These are phyloP conservation scores for Hirundo rustica DNA, from an alignment of 2,797 vertebrate species.

Conservation along the genomic window DNA sequence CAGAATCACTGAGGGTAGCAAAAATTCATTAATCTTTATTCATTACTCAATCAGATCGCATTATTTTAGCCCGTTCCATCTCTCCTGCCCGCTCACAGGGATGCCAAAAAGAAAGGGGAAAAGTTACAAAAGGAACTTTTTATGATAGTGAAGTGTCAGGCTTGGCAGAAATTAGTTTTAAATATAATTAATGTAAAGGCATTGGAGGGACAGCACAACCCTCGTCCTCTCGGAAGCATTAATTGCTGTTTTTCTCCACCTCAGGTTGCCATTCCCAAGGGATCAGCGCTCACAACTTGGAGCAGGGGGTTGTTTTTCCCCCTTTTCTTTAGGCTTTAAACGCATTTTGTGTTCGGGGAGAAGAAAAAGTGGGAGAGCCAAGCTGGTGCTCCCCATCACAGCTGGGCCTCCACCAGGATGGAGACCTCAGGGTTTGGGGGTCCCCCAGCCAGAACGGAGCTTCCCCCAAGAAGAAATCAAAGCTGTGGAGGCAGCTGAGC, in stretches of 20 bases:
- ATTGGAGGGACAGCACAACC: not conserved
- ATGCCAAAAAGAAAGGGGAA: not conserved
- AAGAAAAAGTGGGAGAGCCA: not conserved
- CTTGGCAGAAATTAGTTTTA: not conserved
- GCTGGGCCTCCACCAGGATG: not conserved
- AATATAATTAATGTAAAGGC: not conserved
- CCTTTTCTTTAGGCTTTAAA: not conserved
- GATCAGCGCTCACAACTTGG: not conserved
- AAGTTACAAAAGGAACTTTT: not conserved
- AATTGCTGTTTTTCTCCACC: not conserved
- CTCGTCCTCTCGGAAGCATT: not conserved
- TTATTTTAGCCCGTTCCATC: slow-evolving; percentile 45
- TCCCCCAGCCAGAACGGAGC: not conserved
- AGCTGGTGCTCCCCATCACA: not conserved
- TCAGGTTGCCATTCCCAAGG: not conserved
- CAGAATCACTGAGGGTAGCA: slow-evolving; percentile 70
- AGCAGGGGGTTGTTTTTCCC: not conserved
- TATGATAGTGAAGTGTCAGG: not conserved
- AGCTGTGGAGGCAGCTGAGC: not conserved
- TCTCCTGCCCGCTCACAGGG: slow-evolving; percentile 2
- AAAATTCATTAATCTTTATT: slow-evolving; percentile 73
- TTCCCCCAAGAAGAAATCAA: not conserved
- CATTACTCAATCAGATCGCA: slow-evolving; percentile 56
- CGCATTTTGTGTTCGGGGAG: not conserved
- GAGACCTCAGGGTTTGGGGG: not conserved